Evolutionary conservation across 2,797 vertebrate species (phyloP).

Genomic region (Microchirus variegatus): DNA sequence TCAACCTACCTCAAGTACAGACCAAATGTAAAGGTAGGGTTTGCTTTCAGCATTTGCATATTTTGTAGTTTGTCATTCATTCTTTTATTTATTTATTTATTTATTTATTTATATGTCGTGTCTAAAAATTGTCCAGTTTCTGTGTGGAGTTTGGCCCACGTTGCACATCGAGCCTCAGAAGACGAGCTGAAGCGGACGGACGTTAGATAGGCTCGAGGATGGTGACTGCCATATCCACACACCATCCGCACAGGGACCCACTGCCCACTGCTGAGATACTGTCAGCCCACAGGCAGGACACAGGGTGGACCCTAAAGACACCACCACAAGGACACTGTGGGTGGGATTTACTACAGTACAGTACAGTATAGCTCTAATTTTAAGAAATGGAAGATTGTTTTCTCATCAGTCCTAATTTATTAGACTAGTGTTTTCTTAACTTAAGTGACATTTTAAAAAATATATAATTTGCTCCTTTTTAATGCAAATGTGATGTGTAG

Average conservation of each 20-base stretch:
- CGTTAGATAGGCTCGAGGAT: constrained; percentile 29
- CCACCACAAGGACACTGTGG: constrained; percentile 40
- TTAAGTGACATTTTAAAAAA: constrained; percentile 24
- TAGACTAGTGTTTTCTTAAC: constrained; percentile 47
- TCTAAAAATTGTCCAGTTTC: constrained; percentile 81
- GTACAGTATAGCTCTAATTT: constrained; percentile 56
- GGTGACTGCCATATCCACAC: constrained; percentile 58
- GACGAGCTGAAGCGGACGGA: constrained; percentile 80
- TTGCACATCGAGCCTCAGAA: constrained; percentile 90
- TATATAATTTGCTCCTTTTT: constrained; percentile 34
- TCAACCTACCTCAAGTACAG: constrained; percentile 95
- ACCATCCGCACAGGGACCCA: constrained; percentile 44
- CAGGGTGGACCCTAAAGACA: constrained; percentile 24
- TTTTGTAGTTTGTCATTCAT: neutral
- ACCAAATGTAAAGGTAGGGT: constrained; percentile 92
- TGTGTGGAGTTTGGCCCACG: constrained; percentile 93
- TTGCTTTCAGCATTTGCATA: neutral
- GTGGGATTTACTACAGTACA: constrained; percentile 53
- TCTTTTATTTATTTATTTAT: neutral
- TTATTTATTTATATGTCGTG: neutral
- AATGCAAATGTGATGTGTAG: constrained; percentile 14
- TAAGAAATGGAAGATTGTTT: constrained; percentile 45
- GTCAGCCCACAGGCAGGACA: constrained; percentile 35
- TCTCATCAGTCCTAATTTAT: constrained; percentile 50
- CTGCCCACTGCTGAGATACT: constrained; percentile 40